Evolutionary conservation across 2,113 vertebrate species (phyloP).

Genomic region (Daphoenositta chrysoptera): DNA sequence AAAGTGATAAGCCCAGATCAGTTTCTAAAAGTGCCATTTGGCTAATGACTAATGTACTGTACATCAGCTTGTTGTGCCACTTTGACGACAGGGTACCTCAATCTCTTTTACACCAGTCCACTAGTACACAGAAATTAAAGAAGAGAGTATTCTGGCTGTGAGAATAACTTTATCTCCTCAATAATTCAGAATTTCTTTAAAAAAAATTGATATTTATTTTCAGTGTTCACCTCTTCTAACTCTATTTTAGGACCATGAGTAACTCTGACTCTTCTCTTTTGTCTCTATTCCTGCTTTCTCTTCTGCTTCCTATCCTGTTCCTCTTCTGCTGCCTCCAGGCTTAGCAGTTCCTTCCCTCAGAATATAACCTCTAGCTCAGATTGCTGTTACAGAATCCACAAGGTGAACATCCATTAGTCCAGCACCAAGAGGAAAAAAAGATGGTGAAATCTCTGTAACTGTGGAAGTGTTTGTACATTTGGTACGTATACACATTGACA

Average conservation of each 20-base stretch:
- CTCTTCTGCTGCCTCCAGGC: not conserved
- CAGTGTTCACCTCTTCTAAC: not conserved
- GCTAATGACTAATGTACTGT: not conserved
- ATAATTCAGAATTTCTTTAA: not conserved
- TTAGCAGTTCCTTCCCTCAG: not conserved
- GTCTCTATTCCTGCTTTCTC: not conserved
- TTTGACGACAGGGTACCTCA: not conserved
- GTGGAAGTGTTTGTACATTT: not conserved
- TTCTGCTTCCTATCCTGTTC: not conserved
- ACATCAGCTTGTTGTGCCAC: not conserved
- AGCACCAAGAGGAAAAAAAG: not conserved
- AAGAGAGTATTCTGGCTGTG: not conserved
- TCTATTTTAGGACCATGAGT: not conserved
- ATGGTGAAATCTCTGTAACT: not conserved
- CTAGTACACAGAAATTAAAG: not conserved
- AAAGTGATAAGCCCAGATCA: not conserved
- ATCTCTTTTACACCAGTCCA: not conserved
- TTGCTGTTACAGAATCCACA: not conserved
- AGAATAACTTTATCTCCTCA: not conserved
- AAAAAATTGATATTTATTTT: not conserved
- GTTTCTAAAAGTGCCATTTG: not conserved
- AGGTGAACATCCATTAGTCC: not conserved
- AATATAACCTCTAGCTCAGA: not conserved
- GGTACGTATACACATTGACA: accelerated
- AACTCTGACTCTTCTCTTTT: not conserved